These are phyloP conservation scores for Hoplodrina ambigua DNA, from an alignment of 2,888 invertebrate genomes.

Conservation along the genomic window DNA sequence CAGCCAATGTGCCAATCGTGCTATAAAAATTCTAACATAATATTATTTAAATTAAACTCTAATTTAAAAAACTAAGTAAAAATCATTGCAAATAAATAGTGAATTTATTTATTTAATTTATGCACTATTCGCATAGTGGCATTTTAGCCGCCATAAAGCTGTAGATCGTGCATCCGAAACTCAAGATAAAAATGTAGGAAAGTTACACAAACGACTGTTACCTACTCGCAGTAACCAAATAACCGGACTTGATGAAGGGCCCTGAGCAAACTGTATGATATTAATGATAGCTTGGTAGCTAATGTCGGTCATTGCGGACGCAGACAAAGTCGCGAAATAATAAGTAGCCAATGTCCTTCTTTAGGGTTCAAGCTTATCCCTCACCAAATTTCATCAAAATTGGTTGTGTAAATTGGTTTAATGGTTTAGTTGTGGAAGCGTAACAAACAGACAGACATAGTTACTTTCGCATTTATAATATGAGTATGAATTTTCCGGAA, in stretches of 20 bases:
- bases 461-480: too few relatives aligned
- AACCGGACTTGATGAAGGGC: constrained; percentile 52
- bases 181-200: constrained; percentile 71
- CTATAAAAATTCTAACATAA: background rate
- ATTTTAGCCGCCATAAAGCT: constrained; percentile 70
- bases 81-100: background rate
- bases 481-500: constrained; percentile 32
- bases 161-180: constrained; percentile 69
- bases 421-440: too few relatives aligned
- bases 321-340: too few relatives aligned
- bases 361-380: too few relatives aligned
- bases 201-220: constrained; percentile 71
- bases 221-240: constrained; percentile 66
- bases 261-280: constrained; percentile 43
- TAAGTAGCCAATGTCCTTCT: too few relatives aligned
- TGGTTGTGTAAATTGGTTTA: too few relatives aligned
- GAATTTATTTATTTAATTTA: background rate
- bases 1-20: too few relatives aligned
- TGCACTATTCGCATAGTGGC: constrained; percentile 56
- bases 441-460: too few relatives aligned
- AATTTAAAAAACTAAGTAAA: background rate
- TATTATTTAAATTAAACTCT: too few relatives aligned
- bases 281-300: constrained; percentile 30
- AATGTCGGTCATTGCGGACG: too few relatives aligned
- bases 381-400: too few relatives aligned